Conservation (phyloP, 2,113 vertebrate genomes). For the Heloderma charlesbogerti region DNA sequence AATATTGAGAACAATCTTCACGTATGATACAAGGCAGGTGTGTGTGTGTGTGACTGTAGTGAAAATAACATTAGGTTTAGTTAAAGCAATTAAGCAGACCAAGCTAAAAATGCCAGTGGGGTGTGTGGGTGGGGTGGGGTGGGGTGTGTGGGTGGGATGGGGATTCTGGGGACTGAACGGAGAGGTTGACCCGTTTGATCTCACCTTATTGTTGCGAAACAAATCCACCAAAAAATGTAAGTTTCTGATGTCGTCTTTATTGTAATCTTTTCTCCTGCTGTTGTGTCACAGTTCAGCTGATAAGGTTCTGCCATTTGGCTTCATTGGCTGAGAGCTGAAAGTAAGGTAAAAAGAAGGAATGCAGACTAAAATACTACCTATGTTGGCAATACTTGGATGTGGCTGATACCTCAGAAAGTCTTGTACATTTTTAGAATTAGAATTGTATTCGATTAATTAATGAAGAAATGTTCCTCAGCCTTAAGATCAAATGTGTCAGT, state of each 20-base stretch:
- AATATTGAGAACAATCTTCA: not conserved
- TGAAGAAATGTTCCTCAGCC: not conserved
- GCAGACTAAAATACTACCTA: not conserved
- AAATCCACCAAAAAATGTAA: not conserved
- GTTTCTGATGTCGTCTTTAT: constrained; percentile 25
- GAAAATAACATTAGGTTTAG: not conserved
- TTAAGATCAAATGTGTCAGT: too few relatives aligned
- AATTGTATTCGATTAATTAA: too few relatives aligned
- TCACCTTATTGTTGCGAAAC: not conserved
- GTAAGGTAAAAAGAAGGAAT: not conserved
- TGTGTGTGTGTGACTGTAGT: not conserved
- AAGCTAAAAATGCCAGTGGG: not conserved
- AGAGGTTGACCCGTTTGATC: not conserved
- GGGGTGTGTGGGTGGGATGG: not conserved
- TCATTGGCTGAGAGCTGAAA: not conserved
- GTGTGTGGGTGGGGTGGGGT: not conserved
- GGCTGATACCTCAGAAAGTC: too few relatives aligned
- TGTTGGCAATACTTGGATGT: not conserved
- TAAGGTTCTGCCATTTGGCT: not conserved
- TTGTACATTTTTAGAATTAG: not conserved
- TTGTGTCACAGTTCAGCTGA: constrained; percentile 30
- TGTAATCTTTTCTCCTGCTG: not conserved
- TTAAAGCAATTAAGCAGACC: not conserved
- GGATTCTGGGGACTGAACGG: not conserved
- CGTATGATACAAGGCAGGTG: not conserved